Base-by-base conservation (phyloP, 1,140 invertebrate species). In the Pseudomyrmex pallidus region DNA sequence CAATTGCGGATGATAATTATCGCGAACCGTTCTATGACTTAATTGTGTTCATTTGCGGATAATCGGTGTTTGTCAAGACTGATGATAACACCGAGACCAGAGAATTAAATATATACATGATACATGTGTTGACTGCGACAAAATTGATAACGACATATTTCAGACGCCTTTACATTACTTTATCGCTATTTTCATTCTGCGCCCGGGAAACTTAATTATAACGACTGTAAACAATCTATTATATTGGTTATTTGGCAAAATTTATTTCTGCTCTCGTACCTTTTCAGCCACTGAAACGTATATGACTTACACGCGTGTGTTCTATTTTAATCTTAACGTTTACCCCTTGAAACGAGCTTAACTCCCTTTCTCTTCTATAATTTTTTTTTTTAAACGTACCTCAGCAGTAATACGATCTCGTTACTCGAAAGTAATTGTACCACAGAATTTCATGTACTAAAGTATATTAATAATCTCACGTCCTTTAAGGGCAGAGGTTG, bases 121-220 rank as follows among this genome's bases (percentile, higher is more conserved):
- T 35, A 17, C 7, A 35, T 35, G 44, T 44, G 17, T 22, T 22
- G 74, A 67, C 35, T 46, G 44, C 54, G 76, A 59, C 22, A 1
- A 77, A 66, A 44, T 54, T 56, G 74, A 77, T 77, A 77, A 77
- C 62, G 48, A 44, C 13, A 22, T 77, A 72, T 80, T 72, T 70
- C 66, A 50, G 66, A 72, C 44, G 3, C 44, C 66, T 44, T 80
- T 61, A 35, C 76, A 50, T 70, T 54, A 80, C 17, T 80, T 59
- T 20, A 61, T 35, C 20, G 35, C 12, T 72, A 72, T 50, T 72
- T 59, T 72, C 54, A 61, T 50, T n/a, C n/a, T 35, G 15, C 46
- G 2, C 17, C 35, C 20, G 52, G 61, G 10, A 0, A 25, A n/a
- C 15, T 72, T 48, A 59, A 70, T 70, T 59, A 61, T 72, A 70